These are phyloP conservation scores for Rhynchonema sp. DNA, from an alignment of 2,888 invertebrate species.

Conservation along the genomic window DNA sequence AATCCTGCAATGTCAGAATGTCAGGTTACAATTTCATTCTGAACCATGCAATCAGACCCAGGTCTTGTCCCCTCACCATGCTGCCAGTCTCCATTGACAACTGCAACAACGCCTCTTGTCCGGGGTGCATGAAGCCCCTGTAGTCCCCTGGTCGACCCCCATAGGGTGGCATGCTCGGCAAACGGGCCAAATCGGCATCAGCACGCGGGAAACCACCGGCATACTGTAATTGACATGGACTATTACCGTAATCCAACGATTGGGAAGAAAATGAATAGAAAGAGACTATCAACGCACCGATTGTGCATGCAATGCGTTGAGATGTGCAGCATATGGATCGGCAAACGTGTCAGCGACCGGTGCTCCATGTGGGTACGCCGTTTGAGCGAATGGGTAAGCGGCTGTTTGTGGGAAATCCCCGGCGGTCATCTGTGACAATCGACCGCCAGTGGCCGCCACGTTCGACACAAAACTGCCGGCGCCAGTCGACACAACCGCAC, in stretches of 20 bases:
- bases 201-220: neutral
- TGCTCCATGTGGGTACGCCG: slow-evolving; percentile 3
- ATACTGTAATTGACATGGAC: too few relatives aligned
- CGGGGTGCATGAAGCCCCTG: neutral
- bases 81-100: too few relatives aligned
- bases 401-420: neutral
- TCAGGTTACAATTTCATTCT: too few relatives aligned
- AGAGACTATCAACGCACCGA: slow-evolving; percentile 1
- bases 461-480: neutral
- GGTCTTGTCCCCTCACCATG: too few relatives aligned
- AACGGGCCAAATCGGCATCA: neutral
- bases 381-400: slow-evolving; percentile 3
- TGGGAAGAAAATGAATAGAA: too few relatives aligned
- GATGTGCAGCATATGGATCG: slow-evolving; percentile 5
- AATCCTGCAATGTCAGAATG: too few relatives aligned
- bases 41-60: too few relatives aligned
- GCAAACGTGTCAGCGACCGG: neutral
- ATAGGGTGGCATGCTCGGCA: neutral
- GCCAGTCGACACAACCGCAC: too few relatives aligned
- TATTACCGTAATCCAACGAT: neutral
- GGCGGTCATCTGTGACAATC: neutral
- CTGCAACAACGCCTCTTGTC: slow-evolving; percentile 1
- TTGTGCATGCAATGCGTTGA: slow-evolving; percentile 5
- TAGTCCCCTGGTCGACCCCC: neutral
- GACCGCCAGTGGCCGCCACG: neutral